A percentile compares a stretch with the other conserved stretches of the same genome.
Evolutionary conservation across 2,888 invertebrate genomes (phyloP).

Genomic region (Ypsolopha sequella): DNA sequence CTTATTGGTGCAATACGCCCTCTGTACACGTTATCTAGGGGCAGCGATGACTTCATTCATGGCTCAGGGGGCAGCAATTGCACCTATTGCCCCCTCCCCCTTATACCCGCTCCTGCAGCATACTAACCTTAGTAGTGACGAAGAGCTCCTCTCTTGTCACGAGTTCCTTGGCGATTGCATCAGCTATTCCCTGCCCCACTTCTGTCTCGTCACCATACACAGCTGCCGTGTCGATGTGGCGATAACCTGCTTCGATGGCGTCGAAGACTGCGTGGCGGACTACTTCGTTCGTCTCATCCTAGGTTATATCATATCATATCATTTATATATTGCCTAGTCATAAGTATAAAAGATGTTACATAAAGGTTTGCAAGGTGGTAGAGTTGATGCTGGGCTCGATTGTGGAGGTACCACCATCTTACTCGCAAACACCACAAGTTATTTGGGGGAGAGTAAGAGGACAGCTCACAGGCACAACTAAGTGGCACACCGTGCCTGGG

Average conservation of each 20-base stretch:
- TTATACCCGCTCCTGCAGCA: too few species aligned
- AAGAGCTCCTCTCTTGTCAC: constrained; percentile 68
- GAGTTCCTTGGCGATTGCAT: constrained; percentile 57
- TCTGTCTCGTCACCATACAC: constrained; percentile 68
- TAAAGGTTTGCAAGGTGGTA: neutral
- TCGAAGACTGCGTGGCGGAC: constrained; percentile 47
- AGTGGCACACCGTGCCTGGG: neutral
- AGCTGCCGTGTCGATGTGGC: constrained; percentile 75
- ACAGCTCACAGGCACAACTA: too few species aligned
- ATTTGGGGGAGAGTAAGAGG: too few species aligned
- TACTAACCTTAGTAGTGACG: constrained; percentile 64
- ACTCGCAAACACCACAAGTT: too few species aligned
- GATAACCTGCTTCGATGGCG: constrained; percentile 74
- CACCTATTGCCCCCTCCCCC: too few species aligned
- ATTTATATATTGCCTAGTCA: too few species aligned
- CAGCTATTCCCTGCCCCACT: constrained; percentile 66
- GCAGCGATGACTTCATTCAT: too few species aligned
- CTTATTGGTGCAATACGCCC: too few species aligned
- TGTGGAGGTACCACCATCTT: too few species aligned
- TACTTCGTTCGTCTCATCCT: constrained; percentile 29
- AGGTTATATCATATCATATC: neutral
- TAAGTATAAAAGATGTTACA: neutral
- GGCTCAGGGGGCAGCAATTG: too few species aligned
- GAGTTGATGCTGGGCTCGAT: too few species aligned
- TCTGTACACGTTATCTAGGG: too few species aligned